phyloP scores from a whole-genome alignment of 2,113 vertebrate genomes.

The Puntigrus tetrazona region DNA sequence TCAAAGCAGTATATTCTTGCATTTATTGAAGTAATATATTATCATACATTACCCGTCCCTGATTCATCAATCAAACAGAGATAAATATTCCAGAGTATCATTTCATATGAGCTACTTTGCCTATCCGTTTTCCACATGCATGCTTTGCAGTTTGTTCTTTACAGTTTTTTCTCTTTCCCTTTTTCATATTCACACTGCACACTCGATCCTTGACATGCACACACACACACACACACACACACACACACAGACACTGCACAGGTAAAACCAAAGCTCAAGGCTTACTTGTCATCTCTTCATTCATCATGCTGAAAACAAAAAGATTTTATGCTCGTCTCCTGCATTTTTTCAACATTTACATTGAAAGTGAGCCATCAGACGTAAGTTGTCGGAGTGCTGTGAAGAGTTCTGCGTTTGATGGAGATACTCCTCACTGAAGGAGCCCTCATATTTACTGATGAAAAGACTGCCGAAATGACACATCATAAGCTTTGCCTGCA shows the following conservation, averaged over 20 bases:
- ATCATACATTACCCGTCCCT: not conserved
- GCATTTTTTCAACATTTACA: slow-evolving; percentile 31
- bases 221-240: not conserved
- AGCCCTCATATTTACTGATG: slow-evolving; percentile 37
- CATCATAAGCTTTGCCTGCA: slow-evolving; percentile 36
- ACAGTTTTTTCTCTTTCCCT: not conserved
- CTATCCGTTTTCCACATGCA: slow-evolving; percentile 1
- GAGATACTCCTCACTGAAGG: not conserved
- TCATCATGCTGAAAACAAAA: slow-evolving; percentile 41
- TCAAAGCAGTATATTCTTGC: not conserved
- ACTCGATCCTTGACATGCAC: not conserved
- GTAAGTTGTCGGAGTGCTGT: slow-evolving; percentile 32
- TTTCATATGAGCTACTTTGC: not conserved
- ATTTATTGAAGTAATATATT: slow-evolving; percentile 6
- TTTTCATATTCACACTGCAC: not conserved
- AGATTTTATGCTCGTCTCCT: not conserved
- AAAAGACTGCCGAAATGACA: slow-evolving; percentile 16
- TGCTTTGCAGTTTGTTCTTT: not conserved
- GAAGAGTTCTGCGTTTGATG: slow-evolving; percentile 28
- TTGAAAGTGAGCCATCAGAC: slow-evolving; percentile 15
- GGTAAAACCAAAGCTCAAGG: slow-evolving; percentile 7
- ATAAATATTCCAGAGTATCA: not conserved
- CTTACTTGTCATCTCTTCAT: slow-evolving; percentile 39
- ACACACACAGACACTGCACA: not conserved
- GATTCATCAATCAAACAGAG: not conserved